Evolutionary conservation across 2,888 invertebrate species (phyloP), one percentile per base, ranked within the genome.

Genomic region (Netelia melanura): DNA sequence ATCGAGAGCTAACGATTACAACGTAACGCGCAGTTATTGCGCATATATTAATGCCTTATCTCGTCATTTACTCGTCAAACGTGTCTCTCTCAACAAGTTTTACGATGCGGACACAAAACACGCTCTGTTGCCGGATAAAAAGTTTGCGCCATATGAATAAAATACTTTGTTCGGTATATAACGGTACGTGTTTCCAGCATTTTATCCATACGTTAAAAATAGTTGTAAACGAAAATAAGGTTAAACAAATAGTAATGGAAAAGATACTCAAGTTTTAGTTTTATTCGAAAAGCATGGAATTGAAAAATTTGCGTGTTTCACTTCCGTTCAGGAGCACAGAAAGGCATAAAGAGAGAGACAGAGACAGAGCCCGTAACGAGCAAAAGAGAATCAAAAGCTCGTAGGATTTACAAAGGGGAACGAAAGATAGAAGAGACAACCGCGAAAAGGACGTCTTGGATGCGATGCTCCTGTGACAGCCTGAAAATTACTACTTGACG

Each of bases 401-500:
- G 67, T 77, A 65, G 79, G 58, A 76, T 72, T 78, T 85, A 68
- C 64, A 79, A 75, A 81, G 78, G 79, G 77, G 86, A 79, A 78
- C 68, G 75, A 86, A 71, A 83, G 68, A 83, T 71, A 72, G 77
- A 80, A 30, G 70, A 65, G 80, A 67, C 68, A 64, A 71, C 67
- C 76, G 86, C 43, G 81, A 82, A 84, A 78, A 86, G 83, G 84
- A 78, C 85, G 74, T 82, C 81, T 81, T 82, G 71, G 85, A 87
- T 77, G 67, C 88, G 82, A 83, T 82, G 86, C 85, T 85, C 87
- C 90, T 88, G 88, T 91, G 92, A 92, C 92, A 92, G 91, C 86
- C 90, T 91, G 92, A 91, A 92, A 92, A 92, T 92, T 92, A 91
- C 92, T 89, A 90, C 90, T 90, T 89, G 89, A 88, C 89, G 88